Base-by-base conservation (phyloP, 2,797 vertebrate species). In the Pseudochaenichthys georgianus region DNA sequence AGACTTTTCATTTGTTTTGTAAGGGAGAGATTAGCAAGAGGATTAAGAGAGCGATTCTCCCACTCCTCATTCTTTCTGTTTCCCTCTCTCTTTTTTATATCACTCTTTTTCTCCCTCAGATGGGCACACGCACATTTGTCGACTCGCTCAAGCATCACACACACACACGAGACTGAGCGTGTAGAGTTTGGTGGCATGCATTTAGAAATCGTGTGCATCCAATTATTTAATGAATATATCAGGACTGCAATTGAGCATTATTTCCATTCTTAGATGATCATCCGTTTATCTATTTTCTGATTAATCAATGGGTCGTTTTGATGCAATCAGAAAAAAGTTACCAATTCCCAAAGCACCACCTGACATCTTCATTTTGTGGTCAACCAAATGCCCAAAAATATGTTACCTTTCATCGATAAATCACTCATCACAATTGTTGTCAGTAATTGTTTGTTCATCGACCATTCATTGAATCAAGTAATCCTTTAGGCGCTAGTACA, bases 1-100 rank as follows among this genome's bases (percentile, higher is more conserved):
- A 90, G 92, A 93, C 91, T 95, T 96, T 95, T 95, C 93, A 93
- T 94, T 96, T 96, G 95, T 93, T 90, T 94, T 76, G 88, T 90
- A 90, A 90, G 85, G 87, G 83, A 91, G 92, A 89, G 89, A 92
- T 96, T 96, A 95, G 89, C 87, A 86, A 82, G 43, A 91, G 94
- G 93, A 95, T 95, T 95, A 95, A 92, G 84, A 87, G 85, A 86
- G 77, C 86, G 92, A 89, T 78, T 92, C 91, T 80, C 78, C 88
- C 53, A 54, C 88, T 87, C 81, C 66, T 88, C 84, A 82, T 92
- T 87, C 87, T 91, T 82, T 73, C 76, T 57, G 53, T 83, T 64
- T 76, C 61, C 21, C 76, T 52, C 81, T 64, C 64, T 64, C 51
- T 64, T 51, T 21, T 54, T 45, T 31, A 60, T 50, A 46, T 71